Evolutionary conservation across 2,797 vertebrate species (phyloP).

Genomic region (Enteromius argenteus): DNA sequence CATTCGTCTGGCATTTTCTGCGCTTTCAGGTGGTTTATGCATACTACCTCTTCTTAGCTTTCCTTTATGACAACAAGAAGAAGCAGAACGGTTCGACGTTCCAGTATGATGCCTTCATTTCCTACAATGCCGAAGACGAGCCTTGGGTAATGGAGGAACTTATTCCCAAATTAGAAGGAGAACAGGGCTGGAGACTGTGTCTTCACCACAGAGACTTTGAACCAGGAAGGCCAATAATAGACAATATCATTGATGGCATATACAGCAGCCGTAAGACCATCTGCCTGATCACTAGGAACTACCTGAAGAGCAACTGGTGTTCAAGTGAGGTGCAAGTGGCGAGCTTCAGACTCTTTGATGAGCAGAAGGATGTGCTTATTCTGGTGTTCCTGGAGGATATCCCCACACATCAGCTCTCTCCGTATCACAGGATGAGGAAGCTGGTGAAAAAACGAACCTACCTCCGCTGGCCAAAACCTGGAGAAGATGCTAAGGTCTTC

Average conservation of each 20-base stretch:
- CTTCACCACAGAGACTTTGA: slow-evolving; percentile 62
- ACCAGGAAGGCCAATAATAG: slow-evolving; percentile 76
- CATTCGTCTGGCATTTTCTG: slow-evolving; percentile 50
- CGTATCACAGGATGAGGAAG: slow-evolving; percentile 77
- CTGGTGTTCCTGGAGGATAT: slow-evolving; percentile 82
- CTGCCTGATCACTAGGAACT: slow-evolving; percentile 78
- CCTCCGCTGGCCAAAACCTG: slow-evolving; percentile 74
- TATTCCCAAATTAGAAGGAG: slow-evolving; percentile 58
- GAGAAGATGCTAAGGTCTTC: slow-evolving; percentile 67
- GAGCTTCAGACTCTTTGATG: slow-evolving; percentile 80
- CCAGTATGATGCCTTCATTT: slow-evolving; percentile 61
- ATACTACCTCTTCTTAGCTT: slow-evolving; percentile 57
- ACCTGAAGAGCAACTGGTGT: slow-evolving; percentile 81
- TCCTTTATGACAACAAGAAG: slow-evolving; percentile 53
- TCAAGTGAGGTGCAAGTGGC: slow-evolving; percentile 80
- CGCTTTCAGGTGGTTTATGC: slow-evolving; percentile 53
- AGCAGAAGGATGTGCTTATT: slow-evolving; percentile 79
- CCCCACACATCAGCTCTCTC: slow-evolving; percentile 69
- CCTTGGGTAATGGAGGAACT: slow-evolving; percentile 66
- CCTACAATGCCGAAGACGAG: slow-evolving; percentile 67
- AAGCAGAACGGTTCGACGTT: slow-evolving; percentile 25
- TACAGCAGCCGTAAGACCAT: slow-evolving; percentile 82
- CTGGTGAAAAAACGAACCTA: slow-evolving; percentile 77
- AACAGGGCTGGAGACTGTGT: slow-evolving; percentile 60
- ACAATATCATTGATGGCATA: slow-evolving; percentile 81